Conservation (phyloP, 2,113 vertebrate genomes). For the Grallaria varia region DNA sequence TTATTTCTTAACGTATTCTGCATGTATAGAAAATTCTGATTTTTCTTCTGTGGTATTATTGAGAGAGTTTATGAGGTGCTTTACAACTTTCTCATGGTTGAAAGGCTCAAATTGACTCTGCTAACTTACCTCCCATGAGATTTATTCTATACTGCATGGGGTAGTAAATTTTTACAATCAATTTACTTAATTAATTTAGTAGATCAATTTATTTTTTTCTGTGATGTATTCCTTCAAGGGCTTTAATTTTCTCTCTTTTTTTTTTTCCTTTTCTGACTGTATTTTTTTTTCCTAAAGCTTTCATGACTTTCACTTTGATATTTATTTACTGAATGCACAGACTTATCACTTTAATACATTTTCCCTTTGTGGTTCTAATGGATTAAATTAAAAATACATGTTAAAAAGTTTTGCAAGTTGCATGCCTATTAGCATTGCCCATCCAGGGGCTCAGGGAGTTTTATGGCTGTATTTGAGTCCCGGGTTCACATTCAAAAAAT, state of each 20-base stretch:
- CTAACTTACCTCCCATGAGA: slow-evolving; percentile 50
- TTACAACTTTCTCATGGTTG: slow-evolving; percentile 53
- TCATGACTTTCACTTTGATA: slow-evolving; percentile 64
- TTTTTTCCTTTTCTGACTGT: not conserved
- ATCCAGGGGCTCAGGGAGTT: not conserved
- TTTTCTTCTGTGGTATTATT: slow-evolving; percentile 35
- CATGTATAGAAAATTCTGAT: not conserved
- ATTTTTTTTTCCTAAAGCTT: slow-evolving; percentile 23
- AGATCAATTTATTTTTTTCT: slow-evolving; percentile 72
- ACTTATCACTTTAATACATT: slow-evolving; percentile 56
- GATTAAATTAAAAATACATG: slow-evolving; percentile 65
- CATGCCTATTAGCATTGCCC: slow-evolving; percentile 23
- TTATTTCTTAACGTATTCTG: not conserved
- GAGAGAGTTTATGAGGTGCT: slow-evolving; percentile 62
- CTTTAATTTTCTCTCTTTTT: slow-evolving; percentile 50
- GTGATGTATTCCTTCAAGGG: slow-evolving; percentile 67
- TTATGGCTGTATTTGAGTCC: not conserved
- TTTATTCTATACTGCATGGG: slow-evolving; percentile 47
- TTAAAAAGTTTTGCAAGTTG: slow-evolving; percentile 16
- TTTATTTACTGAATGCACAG: slow-evolving; percentile 52
- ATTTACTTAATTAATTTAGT: slow-evolving; percentile 74
- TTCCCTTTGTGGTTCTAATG: slow-evolving; percentile 64
- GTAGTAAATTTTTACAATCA: slow-evolving; percentile 69
- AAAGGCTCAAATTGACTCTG: slow-evolving; percentile 59
- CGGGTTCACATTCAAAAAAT: not conserved